These are phyloP conservation scores for Ptiloglossa arizonensis DNA, from an alignment of 1,140 invertebrate genomes.

Conservation along the genomic window DNA sequence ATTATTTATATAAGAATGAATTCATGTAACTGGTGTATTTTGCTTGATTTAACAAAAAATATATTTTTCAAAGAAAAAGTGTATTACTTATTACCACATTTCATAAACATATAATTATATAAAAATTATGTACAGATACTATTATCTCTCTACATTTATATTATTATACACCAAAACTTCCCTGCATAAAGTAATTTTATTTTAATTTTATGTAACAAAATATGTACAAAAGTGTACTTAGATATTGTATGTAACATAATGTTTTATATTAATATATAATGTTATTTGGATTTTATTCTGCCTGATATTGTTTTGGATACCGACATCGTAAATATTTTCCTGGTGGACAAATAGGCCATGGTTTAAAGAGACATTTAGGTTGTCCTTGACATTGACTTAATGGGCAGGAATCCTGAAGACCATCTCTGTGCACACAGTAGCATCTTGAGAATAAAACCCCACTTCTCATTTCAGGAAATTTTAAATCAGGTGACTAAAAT, in stretches of 20 bases:
- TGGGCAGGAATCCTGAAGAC: slow-evolving; percentile 87
- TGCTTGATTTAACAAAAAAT: not conserved
- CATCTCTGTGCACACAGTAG: slow-evolving; percentile 87
- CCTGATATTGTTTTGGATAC: slow-evolving; percentile 58
- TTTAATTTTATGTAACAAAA: not conserved
- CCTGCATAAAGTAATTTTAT: not conserved
- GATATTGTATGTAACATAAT: not conserved
- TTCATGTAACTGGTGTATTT: not conserved
- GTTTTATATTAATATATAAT: not conserved
- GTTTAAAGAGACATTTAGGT: slow-evolving; percentile 84
- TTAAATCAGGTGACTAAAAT: slow-evolving; percentile 25
- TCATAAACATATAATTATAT: not conserved
- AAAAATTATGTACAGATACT: not conserved
- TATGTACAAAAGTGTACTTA: not conserved
- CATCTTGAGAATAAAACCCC: slow-evolving; percentile 86
- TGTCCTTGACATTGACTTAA: slow-evolving; percentile 85
- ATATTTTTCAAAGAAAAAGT: not conserved
- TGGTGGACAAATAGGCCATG: slow-evolving; percentile 85
- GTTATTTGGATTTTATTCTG: not conserved
- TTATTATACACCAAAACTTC: not conserved
- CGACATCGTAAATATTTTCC: slow-evolving; percentile 71
- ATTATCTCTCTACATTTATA: not conserved
- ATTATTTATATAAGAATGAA: not conserved
- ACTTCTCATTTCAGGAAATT: slow-evolving; percentile 84
- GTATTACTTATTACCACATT: slow-evolving; percentile 2